Evolutionary conservation across 2,113 vertebrate genomes (phyloP).

Genomic region (human): DNA sequence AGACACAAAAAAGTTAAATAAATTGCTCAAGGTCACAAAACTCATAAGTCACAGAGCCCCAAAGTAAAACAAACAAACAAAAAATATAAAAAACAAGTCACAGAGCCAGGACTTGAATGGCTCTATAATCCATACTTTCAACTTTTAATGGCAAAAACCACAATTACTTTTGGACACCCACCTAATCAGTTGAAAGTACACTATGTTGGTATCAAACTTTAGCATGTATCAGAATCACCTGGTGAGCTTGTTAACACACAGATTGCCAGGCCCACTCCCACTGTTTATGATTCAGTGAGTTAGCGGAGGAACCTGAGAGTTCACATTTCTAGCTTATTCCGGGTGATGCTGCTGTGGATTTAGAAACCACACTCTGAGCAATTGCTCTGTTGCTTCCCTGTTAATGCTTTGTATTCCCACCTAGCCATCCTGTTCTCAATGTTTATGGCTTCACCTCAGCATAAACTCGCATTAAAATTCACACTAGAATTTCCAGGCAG

Average conservation of each 20-base stretch:
- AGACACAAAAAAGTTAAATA: neutral
- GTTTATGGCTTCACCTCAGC: neutral
- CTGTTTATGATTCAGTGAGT: neutral
- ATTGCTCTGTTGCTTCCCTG: neutral
- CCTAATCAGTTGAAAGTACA: neutral
- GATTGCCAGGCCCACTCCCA: no score
- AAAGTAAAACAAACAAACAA: no score
- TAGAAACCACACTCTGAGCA: neutral
- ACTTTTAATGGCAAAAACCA: no score
- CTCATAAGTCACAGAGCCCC: neutral
- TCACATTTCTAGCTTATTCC: neutral
- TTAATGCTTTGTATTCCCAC: neutral
- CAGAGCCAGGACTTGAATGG: neutral
- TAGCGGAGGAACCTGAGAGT: neutral
- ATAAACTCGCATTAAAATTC: neutral
- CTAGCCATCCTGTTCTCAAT: neutral
- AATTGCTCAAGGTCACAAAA: neutral
- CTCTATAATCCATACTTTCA: no score
- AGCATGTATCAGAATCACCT: neutral
- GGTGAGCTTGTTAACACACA: neutral
- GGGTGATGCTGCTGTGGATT: neutral
- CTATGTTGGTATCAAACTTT: neutral
- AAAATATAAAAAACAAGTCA: no score
- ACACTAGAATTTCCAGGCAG: neutral
- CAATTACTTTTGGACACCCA: no score